Evolutionary conservation across 2,888 invertebrate species (phyloP).

Genomic region (Lasioglossum figueresi): DNA sequence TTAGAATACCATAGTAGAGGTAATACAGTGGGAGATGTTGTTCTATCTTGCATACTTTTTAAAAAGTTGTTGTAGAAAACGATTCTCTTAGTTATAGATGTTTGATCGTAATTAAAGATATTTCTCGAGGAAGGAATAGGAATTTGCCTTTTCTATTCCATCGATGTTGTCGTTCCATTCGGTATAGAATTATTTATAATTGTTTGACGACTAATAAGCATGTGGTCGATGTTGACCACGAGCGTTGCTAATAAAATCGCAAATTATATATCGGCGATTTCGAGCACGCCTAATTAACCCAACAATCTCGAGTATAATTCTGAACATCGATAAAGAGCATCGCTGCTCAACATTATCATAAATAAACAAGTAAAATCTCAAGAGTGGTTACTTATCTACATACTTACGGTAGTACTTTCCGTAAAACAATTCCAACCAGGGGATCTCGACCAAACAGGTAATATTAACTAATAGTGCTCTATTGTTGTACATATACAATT

Average conservation of each 20-base stretch:
- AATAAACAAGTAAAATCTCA: not conserved
- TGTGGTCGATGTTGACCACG: not conserved
- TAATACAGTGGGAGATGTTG: not conserved
- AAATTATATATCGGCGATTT: not conserved
- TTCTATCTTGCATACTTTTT: not conserved
- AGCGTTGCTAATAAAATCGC: not conserved
- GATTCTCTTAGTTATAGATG: not conserved
- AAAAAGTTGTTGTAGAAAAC: not conserved
- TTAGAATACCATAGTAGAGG: not conserved
- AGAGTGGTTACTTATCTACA: not conserved
- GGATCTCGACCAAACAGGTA: not conserved
- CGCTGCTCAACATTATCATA: not conserved
- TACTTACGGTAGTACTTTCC: not conserved
- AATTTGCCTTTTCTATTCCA: not conserved
- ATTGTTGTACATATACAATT: too few relatives aligned
- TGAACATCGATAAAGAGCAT: not conserved
- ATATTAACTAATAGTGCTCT: too few relatives aligned
- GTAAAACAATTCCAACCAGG: not conserved
- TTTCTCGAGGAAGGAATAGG: not conserved
- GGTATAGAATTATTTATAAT: not conserved
- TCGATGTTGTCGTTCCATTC: not conserved
- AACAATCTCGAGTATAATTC: not conserved
- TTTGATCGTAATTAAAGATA: not conserved
- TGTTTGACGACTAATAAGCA: not conserved
- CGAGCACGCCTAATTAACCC: not conserved